Conservation (phyloP, 1,140 invertebrate genomes). For the Ridgeia piscesae region DNA sequence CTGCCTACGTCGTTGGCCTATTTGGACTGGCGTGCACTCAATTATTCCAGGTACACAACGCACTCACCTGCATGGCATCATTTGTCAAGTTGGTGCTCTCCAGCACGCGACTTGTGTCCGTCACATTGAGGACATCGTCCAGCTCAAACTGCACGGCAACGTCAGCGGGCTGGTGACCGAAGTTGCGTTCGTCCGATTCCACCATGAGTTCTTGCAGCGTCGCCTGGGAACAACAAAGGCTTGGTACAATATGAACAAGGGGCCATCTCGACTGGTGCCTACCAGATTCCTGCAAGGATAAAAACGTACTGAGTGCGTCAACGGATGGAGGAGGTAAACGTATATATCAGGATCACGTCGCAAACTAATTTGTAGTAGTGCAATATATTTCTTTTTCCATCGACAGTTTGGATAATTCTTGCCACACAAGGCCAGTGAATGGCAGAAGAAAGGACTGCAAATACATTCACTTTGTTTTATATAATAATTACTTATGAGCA, state of each 20-base stretch:
- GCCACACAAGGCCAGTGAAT: not conserved
- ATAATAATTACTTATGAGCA: too few species aligned
- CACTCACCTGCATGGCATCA: constrained; percentile 21
- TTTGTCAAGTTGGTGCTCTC: constrained; percentile 17
- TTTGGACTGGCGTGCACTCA: not conserved
- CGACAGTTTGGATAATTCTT: not conserved
- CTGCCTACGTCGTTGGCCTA: too few species aligned
- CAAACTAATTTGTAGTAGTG: too few species aligned
- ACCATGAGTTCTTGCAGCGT: constrained; percentile 26
- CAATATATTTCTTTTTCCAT: too few species aligned
- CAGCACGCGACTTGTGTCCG: constrained; percentile 14
- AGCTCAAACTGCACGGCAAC: constrained; percentile 16
- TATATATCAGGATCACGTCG: too few species aligned
- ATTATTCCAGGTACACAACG: not conserved
- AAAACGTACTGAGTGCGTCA: too few species aligned
- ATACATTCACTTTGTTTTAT: too few species aligned
- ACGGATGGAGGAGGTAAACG: too few species aligned
- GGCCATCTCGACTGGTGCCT: too few species aligned
- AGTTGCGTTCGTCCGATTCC: constrained; percentile 13
- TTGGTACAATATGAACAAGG: too few species aligned
- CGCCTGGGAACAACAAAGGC: constrained; percentile 12
- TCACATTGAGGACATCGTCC: constrained; percentile 6
- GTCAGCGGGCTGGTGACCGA: not conserved
- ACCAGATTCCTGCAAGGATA: too few species aligned
- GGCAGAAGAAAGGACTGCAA: too few species aligned